Percentiles rank a stretch among this genome's conserved stretches.
These are phyloP conservation scores for Strigops habroptila DNA, from an alignment of 2,113 vertebrate species.

Conservation along the genomic window DNA sequence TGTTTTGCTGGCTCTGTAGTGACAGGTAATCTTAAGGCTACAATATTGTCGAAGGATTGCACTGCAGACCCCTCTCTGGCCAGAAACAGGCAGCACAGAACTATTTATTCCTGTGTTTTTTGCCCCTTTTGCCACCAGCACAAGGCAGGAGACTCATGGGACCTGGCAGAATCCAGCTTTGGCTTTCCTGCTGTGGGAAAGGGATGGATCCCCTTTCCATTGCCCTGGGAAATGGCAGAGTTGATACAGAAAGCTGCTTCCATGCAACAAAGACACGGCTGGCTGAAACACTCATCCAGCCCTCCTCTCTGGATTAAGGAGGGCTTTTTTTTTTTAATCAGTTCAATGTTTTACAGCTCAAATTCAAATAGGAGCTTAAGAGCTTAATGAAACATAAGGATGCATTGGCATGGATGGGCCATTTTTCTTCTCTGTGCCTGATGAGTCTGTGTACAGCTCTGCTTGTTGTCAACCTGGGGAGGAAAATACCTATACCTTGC, in stretches of 20 bases:
- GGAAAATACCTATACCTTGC: not conserved
- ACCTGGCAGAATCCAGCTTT: not conserved
- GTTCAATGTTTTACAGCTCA: constrained; percentile 43
- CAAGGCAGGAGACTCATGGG: accelerated
- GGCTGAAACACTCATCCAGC: not conserved
- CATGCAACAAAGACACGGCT: not conserved
- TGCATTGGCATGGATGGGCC: not conserved
- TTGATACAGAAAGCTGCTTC: not conserved
- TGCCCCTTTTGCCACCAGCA: not conserved
- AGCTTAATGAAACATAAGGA: constrained; percentile 21
- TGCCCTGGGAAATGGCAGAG: not conserved
- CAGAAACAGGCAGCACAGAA: not conserved
- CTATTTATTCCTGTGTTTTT: not conserved
- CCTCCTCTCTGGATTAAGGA: not conserved
- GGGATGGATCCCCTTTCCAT: not conserved
- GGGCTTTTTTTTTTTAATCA: not conserved
- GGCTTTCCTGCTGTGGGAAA: not conserved
- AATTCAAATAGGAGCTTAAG: constrained; percentile 50
- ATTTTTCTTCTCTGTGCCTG: not conserved
- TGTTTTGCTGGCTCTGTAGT: not conserved
- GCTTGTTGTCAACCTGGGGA: not conserved
- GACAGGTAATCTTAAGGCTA: not conserved
- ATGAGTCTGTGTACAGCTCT: not conserved
- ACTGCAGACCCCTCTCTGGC: not conserved
- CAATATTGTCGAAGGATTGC: not conserved